Evolutionary conservation across 2,888 invertebrate genomes (phyloP), one percentile per base, ranked within the genome.

Genomic region (Orthosia cruda): DNA sequence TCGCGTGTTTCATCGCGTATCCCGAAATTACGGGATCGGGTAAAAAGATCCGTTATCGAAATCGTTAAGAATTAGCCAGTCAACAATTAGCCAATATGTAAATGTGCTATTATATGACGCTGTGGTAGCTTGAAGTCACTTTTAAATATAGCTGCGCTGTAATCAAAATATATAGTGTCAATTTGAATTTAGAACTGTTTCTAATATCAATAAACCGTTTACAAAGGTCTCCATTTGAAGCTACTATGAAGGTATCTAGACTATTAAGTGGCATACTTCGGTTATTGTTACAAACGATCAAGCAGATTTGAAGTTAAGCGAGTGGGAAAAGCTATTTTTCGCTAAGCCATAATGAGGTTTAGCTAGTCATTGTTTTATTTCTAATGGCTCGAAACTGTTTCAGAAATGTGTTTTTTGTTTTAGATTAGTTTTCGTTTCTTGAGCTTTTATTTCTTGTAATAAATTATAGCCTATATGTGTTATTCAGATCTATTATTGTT

Each of bases 211-310:
- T 72, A 45, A 59, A 52, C 32, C 59, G n/a, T 70, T 69, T 23
- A 63, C 47, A 50, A 26, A 66, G 23, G 20, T 52, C 49, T 49
- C 47, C 18, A 70, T 85, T 75, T 64, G 70, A 70, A 55, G 9
- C 26, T 13, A 65, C 67, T 62, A 71, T 71, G 47, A 72, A 67
- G 69, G 74, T 45, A 59, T 50, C 55, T 55, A 59, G 20, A 49
- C 69, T 71, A 71, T 75, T 86, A 78, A 84, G 70, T 70, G 65
- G 50, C 49, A 59, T 76, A 71, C 75, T 72, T 81, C 40, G 76
- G 54, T 75, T 77, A 77, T 87, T 85, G 84, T 85, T 81, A 74
- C 69, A 66, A 77, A 84, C 77, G 77, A 86, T 86, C 80, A 77
- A 84, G 77, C 87, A 80, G 76, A 80, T 79, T 83, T 66, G 62